Percentiles rank a stretch among this genome's conserved stretches.
Conservation (phyloP, 2,888 invertebrate genomes). For the Julus scanicus region DNA sequence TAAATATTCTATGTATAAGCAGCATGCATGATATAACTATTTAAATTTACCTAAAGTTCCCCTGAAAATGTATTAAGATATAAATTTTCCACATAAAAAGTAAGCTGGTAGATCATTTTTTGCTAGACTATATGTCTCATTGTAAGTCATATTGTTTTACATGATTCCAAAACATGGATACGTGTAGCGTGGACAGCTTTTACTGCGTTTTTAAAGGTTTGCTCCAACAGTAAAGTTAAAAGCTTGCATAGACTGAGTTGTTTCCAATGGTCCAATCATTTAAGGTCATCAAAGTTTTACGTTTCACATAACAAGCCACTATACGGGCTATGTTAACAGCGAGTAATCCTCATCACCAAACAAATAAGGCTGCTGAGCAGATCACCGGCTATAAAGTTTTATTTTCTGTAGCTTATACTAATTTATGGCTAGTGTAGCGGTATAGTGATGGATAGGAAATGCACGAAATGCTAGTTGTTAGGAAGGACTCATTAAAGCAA, state of each 20-base stretch:
- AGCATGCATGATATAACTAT: no score
- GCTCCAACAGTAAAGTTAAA: not conserved
- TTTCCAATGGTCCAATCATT: not conserved
- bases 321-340: not conserved
- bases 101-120: no score
- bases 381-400: constrained; percentile 21
- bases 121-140: not conserved
- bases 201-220: no score
- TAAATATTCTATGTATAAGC: no score
- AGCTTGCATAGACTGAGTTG: not conserved
- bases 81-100: no score
- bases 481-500: constrained; percentile 10
- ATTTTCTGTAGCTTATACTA: constrained; percentile 5
- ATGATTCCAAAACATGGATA: not conserved
- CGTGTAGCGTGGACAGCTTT: not conserved
- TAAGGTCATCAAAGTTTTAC: not conserved
- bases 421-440: not conserved
- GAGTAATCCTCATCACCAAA: not conserved
- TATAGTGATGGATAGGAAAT: constrained; percentile 6
- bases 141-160: not conserved
- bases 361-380: constrained; percentile 3
- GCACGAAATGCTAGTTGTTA: not conserved
- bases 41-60: no score
- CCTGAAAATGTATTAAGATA: no score
- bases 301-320: not conserved